Conservation (phyloP, 2,113 vertebrate genomes). For the Atractosteus spatula region DNA sequence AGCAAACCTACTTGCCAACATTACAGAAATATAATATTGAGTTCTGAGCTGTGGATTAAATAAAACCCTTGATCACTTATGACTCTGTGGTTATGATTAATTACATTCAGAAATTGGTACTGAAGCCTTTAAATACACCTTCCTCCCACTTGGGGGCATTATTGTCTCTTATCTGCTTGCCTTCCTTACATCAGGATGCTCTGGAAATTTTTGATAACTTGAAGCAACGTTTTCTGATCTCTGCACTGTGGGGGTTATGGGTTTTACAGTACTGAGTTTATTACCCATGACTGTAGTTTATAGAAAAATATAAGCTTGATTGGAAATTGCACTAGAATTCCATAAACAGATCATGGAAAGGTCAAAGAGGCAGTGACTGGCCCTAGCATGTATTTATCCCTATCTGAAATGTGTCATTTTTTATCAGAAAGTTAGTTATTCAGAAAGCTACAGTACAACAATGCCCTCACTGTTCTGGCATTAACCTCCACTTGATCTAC, state of each 20-base stretch:
- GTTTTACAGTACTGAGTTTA: neutral
- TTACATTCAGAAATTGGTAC: no score
- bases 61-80: no score
- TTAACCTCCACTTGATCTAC: rapidly evolving
- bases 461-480: rapidly evolving
- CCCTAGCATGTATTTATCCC: neutral
- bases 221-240: rapidly evolving
- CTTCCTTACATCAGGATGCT: neutral
- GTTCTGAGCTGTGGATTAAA: no score
- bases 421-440: rapidly evolving
- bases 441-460: rapidly evolving
- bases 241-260: neutral
- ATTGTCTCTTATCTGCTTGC: neutral
- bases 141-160: neutral
- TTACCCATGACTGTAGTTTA: neutral
- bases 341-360: neutral
- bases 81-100: no score
- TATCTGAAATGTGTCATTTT: rapidly evolving
- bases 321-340: rapidly evolving
- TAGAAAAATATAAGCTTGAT: neutral
- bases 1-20: no score
- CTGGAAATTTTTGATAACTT: neutral
- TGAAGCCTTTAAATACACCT: no score
- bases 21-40: no score
- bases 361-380: rapidly evolving